These are phyloP conservation scores for Tinea pellionella DNA, from an alignment of 2,888 invertebrate species.

Conservation along the genomic window DNA sequence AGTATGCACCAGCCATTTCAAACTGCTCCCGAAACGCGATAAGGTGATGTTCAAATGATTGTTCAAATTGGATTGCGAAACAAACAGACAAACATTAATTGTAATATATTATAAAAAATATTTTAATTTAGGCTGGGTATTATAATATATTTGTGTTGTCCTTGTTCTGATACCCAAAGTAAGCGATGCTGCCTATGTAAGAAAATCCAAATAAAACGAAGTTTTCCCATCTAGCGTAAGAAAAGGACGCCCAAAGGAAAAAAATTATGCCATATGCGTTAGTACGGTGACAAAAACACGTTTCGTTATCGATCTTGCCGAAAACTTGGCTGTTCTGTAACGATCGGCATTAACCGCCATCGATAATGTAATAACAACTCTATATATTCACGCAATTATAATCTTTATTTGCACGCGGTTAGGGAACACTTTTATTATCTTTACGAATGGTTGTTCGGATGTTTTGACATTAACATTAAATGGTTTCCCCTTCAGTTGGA, in stretches of 20 bases:
- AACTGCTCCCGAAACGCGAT: too few species aligned
- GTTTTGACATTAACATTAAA: constrained; percentile 14
- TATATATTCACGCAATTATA: background rate
- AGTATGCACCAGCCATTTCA: too few species aligned
- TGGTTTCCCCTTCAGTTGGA: constrained; percentile 52
- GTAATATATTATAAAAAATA: too few species aligned
- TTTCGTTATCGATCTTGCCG: constrained; percentile 12
- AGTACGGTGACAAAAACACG: constrained; percentile 11
- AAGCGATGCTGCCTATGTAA: too few species aligned
- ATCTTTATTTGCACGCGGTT: background rate
- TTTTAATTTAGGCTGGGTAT: too few species aligned
- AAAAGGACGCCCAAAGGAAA: background rate
- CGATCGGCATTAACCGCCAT: background rate
- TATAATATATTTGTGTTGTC: too few species aligned
- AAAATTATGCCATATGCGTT: background rate
- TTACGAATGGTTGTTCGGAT: constrained; percentile 23
- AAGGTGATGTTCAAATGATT: too few species aligned
- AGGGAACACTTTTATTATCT: background rate
- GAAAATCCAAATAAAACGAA: background rate
- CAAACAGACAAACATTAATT: too few species aligned
- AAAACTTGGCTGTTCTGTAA: background rate
- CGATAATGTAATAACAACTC: background rate
- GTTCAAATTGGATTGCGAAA: too few species aligned
- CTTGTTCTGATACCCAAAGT: too few species aligned
- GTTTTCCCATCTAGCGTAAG: background rate